Base-by-base conservation (phyloP, 1,140 invertebrate genomes). In the Octopus sinensis region DNA sequence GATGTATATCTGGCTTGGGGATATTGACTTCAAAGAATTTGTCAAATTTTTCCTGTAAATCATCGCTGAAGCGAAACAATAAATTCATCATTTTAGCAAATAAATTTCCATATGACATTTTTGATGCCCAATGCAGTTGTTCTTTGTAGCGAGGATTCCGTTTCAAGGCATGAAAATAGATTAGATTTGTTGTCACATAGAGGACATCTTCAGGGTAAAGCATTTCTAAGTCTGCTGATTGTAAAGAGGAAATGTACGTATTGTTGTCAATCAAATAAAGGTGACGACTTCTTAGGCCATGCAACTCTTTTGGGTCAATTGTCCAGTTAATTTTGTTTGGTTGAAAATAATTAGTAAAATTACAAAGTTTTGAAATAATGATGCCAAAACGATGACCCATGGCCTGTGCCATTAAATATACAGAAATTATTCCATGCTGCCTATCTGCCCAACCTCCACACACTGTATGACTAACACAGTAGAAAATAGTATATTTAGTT, bases 401-500 rank as follows among this genome's bases (percentile, higher is more conserved):
- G 0, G 83, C 62, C 7, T 81, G 54, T 5, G 86, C 79, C 53
- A 85, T 75, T 4, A 86, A 43, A 79, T 82, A 87, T 4, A 76
- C 54, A 30, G 84, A 82, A 4, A 85, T 80, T 23, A 86, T 82
- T 7, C 84, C 85, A 17, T 82, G 71, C 54, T 85, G 85, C 80
- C 86, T 80, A 79, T 87, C 85, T 12, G 83, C 85, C 84, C 83
- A 85, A 2, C 86, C 86, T 4, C 84, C 85, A 82, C 86, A 87
- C 6, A 17, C 56, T 7, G 43, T 12, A 30, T 30, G 54, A 4
- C 43, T 4, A 53, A 83, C 81, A 56, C 85, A 87, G 12, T 82
- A 6, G 80, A 83, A 86, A n/a, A 86, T 71, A 23, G 86, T 53
- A 79, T 85, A 85, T 23, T 82, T 82, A 53, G 54, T 71, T 17